Conservation (phyloP, 2,797 vertebrate genomes). For the Crypturellus tataupa region DNA sequence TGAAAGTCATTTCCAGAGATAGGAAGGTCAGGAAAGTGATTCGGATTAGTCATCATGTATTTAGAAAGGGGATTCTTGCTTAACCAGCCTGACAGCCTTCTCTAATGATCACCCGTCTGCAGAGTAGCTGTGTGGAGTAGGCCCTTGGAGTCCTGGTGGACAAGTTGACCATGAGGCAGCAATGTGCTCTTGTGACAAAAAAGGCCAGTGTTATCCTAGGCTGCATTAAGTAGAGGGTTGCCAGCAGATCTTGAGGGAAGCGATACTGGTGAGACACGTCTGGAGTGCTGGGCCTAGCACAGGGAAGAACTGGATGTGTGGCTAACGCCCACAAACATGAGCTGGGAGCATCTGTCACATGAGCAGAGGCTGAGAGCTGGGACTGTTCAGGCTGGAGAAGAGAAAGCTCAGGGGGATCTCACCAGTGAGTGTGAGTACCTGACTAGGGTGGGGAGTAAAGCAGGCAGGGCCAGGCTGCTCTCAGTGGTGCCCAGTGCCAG, state of each 20-base stretch:
- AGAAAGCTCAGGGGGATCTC: background rate
- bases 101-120: background rate
- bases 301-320: background rate
- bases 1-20: background rate
- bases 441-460: background rate
- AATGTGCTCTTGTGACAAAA: background rate
- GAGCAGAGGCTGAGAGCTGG: background rate
- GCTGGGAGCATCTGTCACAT: background rate
- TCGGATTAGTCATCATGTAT: background rate
- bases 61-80: background rate
- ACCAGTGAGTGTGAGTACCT: background rate
- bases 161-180: background rate
- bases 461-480: background rate
- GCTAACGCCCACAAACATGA: background rate
- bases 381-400: background rate
- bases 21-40: background rate
- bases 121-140: background rate
- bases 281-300: background rate
- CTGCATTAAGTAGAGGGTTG: background rate
- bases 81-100: background rate
- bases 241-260: background rate
- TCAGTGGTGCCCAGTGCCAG: background rate
- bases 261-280: background rate
- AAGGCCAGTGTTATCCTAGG: fast-evolving
- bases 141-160: background rate